Percentiles rank a stretch among this genome's conserved stretches.
These are phyloP conservation scores for Lacerta viridis DNA, from an alignment of 2,797 vertebrate species.

Conservation along the genomic window DNA sequence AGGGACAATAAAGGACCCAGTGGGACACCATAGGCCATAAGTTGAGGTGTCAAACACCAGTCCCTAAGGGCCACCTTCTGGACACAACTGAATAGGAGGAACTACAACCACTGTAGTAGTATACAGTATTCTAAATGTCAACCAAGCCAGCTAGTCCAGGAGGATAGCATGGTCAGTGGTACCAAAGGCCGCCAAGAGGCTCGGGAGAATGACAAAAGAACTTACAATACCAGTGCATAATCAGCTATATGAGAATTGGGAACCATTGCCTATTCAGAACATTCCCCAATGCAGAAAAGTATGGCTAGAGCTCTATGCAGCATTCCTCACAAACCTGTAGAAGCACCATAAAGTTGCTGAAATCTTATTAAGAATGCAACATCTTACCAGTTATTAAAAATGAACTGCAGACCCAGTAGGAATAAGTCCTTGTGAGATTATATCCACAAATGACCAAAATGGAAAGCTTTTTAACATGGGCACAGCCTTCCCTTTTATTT, in stretches of 20 bases:
- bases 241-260: not conserved
- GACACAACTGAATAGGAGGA: too few species aligned
- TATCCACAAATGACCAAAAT: not conserved
- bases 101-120: too few species aligned
- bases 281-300: not conserved
- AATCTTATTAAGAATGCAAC: not conserved
- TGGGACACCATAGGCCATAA: too few species aligned
- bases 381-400: not conserved
- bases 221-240: slow-evolving; percentile 3
- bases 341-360: not conserved
- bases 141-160: too few species aligned
- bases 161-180: too few species aligned
- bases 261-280: not conserved
- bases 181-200: too few species aligned
- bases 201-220: slow-evolving; percentile 1
- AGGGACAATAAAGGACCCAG: too few species aligned
- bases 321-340: not conserved
- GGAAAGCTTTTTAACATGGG: not conserved
- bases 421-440: not conserved
- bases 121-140: too few species aligned
- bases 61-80: too few species aligned
- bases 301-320: not conserved
- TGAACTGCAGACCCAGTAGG: not conserved
- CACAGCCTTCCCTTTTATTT: not conserved
- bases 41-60: too few species aligned